These are phyloP conservation scores for Macropodus opercularis DNA, from an alignment of 2,797 vertebrate genomes.

Conservation along the genomic window DNA sequence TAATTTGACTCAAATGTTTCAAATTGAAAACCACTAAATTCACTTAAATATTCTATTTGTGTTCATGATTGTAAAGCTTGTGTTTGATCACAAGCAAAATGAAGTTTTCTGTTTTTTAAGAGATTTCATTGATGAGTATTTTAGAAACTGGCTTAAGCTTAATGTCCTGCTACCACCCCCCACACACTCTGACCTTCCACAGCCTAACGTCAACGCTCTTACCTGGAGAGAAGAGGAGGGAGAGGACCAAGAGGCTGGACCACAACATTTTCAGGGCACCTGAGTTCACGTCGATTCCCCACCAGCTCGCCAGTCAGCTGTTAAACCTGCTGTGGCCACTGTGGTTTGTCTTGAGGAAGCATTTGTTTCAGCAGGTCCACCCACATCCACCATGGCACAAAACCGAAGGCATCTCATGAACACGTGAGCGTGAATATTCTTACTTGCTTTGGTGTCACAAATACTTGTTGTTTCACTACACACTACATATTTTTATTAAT, in stretches of 20 bases:
- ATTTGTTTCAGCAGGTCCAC: conserved; percentile 29
- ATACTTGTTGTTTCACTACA: conserved; percentile 40
- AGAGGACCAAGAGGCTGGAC: conserved; percentile 46
- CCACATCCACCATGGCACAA: conserved; percentile 23
- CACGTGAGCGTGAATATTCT: conserved; percentile 29
- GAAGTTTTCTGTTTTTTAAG: no score
- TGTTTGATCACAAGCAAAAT: no score
- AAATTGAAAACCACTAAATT: no score
- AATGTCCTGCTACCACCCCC: background rate
- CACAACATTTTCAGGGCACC: conserved; percentile 52
- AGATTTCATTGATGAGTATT: no score
- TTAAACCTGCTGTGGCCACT: conserved; percentile 9
- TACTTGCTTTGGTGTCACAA: conserved; percentile 54
- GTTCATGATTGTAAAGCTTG: no score
- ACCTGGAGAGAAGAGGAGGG: conserved; percentile 65
- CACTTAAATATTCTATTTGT: no score
- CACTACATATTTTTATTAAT: no score
- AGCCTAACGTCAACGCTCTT: background rate
- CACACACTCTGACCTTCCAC: background rate
- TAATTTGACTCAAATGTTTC: no score
- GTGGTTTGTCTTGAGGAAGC: conserved; percentile 11
- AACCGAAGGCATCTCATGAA: conserved; percentile 31
- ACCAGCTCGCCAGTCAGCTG: background rate
- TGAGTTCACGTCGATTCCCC: background rate
- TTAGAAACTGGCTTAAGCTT: no score